Conservation (phyloP, 1,140 invertebrate genomes). For the Megalopta genalis region DNA sequence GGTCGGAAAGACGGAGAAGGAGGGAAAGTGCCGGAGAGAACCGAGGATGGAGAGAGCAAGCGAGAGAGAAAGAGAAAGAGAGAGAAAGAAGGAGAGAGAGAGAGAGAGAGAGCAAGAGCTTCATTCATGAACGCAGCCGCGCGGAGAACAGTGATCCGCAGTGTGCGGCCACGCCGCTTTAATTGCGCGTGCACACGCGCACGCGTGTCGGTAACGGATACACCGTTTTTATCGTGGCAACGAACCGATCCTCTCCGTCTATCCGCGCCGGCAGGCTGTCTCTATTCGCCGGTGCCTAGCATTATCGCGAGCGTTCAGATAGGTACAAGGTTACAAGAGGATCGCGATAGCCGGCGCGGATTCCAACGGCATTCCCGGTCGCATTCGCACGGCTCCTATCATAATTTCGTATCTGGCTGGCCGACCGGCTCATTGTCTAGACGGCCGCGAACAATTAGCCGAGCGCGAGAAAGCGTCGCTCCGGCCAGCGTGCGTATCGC, state of each 20-base stretch:
- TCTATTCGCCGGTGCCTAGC: neutral
- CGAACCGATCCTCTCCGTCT: conserved; percentile 18
- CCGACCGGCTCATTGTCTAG: conserved; percentile 40
- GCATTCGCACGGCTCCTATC: conserved; percentile 39
- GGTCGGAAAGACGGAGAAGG: neutral
- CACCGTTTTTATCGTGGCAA: conserved; percentile 36
- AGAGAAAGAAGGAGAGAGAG: neutral
- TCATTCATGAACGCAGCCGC: conserved; percentile 66
- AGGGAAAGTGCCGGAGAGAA: neutral
- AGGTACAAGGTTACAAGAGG: conserved; percentile 27
- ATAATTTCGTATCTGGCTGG: conserved; percentile 30
- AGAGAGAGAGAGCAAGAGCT: conserved; percentile 13
- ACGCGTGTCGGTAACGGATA: conserved; percentile 42
- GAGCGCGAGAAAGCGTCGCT: neutral
- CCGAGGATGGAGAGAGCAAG: too few relatives aligned
- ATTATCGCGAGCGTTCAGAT: conserved; percentile 2
- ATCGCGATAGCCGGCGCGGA: conserved; percentile 16
- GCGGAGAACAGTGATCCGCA: conserved; percentile 61
- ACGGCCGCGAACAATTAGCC: conserved; percentile 19
- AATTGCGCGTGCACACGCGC: conserved; percentile 58
- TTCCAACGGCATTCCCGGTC: conserved; percentile 21
- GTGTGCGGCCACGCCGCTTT: conserved; percentile 61
- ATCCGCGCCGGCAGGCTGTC: neutral
- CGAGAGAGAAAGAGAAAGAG: neutral
- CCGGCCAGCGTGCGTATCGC: neutral